Conservation (phyloP, 2,113 vertebrate species). For the Paralichthys olivaceus region DNA sequence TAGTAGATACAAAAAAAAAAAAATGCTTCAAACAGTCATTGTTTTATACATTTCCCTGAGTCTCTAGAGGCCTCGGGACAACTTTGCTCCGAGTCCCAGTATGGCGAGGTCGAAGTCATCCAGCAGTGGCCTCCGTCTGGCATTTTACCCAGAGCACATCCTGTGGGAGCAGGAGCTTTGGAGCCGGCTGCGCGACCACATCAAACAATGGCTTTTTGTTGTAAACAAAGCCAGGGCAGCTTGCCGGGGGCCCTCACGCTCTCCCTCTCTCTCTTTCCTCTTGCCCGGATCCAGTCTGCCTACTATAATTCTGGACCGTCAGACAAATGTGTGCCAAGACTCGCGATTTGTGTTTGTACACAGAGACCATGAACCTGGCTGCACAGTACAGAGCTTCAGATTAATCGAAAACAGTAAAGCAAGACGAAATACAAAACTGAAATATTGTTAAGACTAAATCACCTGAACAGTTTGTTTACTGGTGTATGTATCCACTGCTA, state of each 20-base stretch:
- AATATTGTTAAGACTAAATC: conserved; percentile 58
- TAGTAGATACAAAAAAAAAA: conserved; percentile 35
- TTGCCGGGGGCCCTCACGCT: conserved; percentile 77
- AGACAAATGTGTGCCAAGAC: conserved; percentile 73
- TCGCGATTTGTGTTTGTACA: conserved; percentile 72
- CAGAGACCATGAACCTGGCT: conserved; percentile 66
- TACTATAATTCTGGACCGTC: conserved; percentile 74
- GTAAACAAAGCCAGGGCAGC: conserved; percentile 86
- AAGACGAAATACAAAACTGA: conserved; percentile 44
- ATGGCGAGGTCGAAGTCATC: conserved; percentile 73
- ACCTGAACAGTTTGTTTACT: conserved; percentile 59
- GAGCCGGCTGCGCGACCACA: conserved; percentile 81
- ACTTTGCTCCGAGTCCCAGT: conserved; percentile 64
- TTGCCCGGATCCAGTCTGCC: conserved; percentile 70
- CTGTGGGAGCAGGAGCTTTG: conserved; percentile 84
- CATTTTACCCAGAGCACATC: conserved; percentile 84
- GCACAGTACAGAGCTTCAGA: conserved; percentile 62
- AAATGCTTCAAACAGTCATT: conserved; percentile 48
- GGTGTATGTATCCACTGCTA: background rate
- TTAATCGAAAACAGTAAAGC: conserved; percentile 56
- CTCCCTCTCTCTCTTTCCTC: conserved; percentile 53
- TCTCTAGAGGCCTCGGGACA: conserved; percentile 60
- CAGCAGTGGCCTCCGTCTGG: conserved; percentile 81
- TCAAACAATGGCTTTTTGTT: conserved; percentile 87
- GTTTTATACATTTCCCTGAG: conserved; percentile 62